Evolutionary conservation across 2,797 vertebrate species (phyloP).

Genomic region (Dendrocincla tyrannina): DNA sequence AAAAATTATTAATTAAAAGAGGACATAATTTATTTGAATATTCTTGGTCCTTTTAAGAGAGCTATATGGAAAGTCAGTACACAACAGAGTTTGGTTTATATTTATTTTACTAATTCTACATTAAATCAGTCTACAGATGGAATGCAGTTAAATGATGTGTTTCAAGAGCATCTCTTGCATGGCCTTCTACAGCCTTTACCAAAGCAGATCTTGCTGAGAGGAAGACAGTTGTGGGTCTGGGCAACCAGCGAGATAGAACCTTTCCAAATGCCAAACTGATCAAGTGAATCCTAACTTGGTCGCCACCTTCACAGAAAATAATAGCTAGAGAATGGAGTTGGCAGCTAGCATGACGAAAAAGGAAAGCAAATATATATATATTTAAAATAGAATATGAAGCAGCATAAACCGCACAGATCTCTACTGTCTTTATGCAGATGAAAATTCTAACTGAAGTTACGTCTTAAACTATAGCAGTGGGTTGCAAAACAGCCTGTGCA

Average conservation of each 20-base stretch:
- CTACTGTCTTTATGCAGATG: not conserved
- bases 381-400: not conserved
- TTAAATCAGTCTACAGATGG: not conserved
- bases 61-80: not conserved
- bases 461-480: not conserved
- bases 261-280: not conserved
- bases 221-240: not conserved
- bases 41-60: not conserved
- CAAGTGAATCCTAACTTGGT: not conserved
- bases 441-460: not conserved
- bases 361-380: not conserved
- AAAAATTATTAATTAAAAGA: slow-evolving; percentile 23
- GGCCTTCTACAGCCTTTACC: not conserved
- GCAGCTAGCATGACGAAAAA: not conserved
- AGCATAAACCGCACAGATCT: not conserved
- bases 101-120: not conserved
- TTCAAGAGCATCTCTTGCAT: not conserved
- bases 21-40: not conserved
- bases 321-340: not conserved
- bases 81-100: not conserved
- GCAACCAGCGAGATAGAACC: not conserved
- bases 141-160: not conserved
- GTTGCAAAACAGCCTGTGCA: not conserved
- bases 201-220: not conserved
- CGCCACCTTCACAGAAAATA: not conserved